Evolutionary conservation across 1,140 invertebrate species (phyloP).

Genomic region (Bombus superbus): DNA sequence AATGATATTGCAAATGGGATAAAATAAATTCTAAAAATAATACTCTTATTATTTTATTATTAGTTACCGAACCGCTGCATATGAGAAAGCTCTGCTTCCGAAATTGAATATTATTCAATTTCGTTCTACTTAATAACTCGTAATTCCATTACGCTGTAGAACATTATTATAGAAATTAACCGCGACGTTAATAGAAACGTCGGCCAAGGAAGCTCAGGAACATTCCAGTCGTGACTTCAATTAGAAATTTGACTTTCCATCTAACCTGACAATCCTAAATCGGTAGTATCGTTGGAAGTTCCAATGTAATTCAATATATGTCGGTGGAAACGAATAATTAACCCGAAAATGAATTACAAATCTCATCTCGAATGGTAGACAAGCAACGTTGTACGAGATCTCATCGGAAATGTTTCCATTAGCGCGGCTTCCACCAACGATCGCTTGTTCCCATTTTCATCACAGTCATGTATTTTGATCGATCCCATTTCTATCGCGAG

Average conservation of each 20-base stretch:
- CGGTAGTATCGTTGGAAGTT: not conserved
- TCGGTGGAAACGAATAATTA: constrained; percentile 60
- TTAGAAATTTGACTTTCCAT: not conserved
- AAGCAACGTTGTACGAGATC: not conserved
- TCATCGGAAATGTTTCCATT: constrained; percentile 48
- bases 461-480: constrained; percentile 37
- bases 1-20: no score
- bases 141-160: no score
- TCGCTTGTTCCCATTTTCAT: constrained; percentile 29
- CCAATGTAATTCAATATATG: not conserved
- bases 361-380: constrained; percentile 30
- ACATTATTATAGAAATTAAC: not conserved
- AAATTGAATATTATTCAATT: no score
- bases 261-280: not conserved
- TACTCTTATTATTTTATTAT: no score
- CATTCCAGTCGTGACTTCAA: not conserved
- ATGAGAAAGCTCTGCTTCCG: no score
- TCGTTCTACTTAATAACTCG: no score
- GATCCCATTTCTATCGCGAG: not conserved
- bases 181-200: not conserved
- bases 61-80: no score
- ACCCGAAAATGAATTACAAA: constrained; percentile 65
- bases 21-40: no score
- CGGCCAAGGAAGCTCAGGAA: not conserved
- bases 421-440: constrained; percentile 14